These are phyloP conservation scores for Carposina sasakii DNA, from an alignment of 1,140 invertebrate species.

Conservation along the genomic window DNA sequence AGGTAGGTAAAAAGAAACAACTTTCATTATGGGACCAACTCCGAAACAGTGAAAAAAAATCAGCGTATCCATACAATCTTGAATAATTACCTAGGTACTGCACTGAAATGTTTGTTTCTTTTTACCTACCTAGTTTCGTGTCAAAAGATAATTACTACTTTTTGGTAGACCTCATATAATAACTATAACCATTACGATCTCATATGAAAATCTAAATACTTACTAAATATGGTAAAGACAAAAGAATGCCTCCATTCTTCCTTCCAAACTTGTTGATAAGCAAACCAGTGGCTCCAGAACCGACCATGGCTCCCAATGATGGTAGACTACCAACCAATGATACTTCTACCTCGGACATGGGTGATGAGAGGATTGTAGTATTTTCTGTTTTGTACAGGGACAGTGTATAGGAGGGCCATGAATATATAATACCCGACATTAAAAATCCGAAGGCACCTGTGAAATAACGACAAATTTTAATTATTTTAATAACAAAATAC, in stretches of 20 bases:
- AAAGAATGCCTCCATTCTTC: slow-evolving; percentile 67
- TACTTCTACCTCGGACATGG: slow-evolving; percentile 29
- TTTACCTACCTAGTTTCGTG: too few relatives aligned
- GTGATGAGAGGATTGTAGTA: slow-evolving; percentile 28
- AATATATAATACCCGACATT: slow-evolving; percentile 31
- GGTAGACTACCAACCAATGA: slow-evolving; percentile 58
- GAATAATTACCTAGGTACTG: too few relatives aligned
- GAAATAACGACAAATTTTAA: slow-evolving; percentile 22
- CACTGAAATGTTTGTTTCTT: too few relatives aligned
- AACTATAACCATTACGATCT: not conserved
- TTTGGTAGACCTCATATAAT: not conserved
- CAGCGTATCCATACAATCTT: too few relatives aligned
- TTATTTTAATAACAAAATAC: too few relatives aligned
- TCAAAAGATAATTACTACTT: too few relatives aligned
- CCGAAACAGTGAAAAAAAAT: too few relatives aligned
- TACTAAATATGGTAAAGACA: slow-evolving; percentile 71
- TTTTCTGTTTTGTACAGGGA: slow-evolving; percentile 21
- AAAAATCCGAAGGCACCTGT: slow-evolving; percentile 34
- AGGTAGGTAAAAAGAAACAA: too few relatives aligned
- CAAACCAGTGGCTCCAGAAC: slow-evolving; percentile 57
- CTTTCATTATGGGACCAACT: too few relatives aligned
- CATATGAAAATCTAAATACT: slow-evolving; percentile 15
- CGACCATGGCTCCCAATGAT: slow-evolving; percentile 65
- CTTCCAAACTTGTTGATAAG: slow-evolving; percentile 75
- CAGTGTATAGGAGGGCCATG: slow-evolving; percentile 47